Evolutionary conservation across 1,140 invertebrate genomes (phyloP).

Genomic region (Leptonema lineaticorne): DNA sequence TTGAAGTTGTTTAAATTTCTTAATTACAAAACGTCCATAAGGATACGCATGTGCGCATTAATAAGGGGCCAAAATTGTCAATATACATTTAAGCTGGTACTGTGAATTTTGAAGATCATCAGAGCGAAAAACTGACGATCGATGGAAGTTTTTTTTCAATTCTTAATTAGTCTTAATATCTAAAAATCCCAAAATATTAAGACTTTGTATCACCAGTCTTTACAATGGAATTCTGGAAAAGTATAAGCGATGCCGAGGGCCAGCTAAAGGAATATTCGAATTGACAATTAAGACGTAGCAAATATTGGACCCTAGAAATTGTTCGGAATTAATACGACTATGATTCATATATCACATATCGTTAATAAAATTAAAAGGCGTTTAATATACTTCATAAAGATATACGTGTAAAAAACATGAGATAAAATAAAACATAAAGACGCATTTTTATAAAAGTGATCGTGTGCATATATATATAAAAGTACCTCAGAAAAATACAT

Average conservation of each 20-base stretch:
- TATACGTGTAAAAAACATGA: constrained; percentile 31
- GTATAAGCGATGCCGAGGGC: too few relatives aligned
- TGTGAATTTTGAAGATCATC: background rate
- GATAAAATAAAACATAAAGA: constrained; percentile 25
- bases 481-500: too few relatives aligned
- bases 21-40: background rate
- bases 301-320: constrained; percentile 24
- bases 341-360: constrained; percentile 37
- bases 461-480: too few relatives aligned
- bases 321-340: constrained; percentile 27
- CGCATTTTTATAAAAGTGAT: constrained; percentile 26
- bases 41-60: background rate
- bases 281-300: constrained; percentile 5
- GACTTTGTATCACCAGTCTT: too few relatives aligned
- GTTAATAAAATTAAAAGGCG: constrained; percentile 41
- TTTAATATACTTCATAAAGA: constrained; percentile 38
- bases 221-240: too few relatives aligned
- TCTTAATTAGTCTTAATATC: too few relatives aligned
- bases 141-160: background rate
- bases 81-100: background rate
- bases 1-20: background rate
- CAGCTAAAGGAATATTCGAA: too few relatives aligned
- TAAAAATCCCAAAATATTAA: too few relatives aligned
- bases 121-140: too few relatives aligned
- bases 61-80: background rate